Conservation (phyloP, 2,888 invertebrate genomes). For the Nomada fucata region DNA sequence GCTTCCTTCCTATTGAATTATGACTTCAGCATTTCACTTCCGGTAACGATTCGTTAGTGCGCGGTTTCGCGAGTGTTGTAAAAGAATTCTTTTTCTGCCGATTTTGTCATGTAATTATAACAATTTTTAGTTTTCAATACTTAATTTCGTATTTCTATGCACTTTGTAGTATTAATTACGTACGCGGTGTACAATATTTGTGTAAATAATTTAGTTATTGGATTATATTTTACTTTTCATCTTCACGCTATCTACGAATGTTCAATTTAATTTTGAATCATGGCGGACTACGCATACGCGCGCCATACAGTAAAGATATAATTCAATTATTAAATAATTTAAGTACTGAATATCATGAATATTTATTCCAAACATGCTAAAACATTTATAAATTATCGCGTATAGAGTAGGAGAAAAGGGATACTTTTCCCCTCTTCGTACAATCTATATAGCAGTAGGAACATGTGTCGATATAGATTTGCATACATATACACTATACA, state of each 20-base stretch:
- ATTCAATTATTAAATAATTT: too few relatives aligned
- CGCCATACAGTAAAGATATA: too few relatives aligned
- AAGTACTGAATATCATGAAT: too few relatives aligned
- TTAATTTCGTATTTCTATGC: not conserved
- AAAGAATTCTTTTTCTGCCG: not conserved
- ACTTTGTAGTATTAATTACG: not conserved
- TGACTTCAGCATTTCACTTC: not conserved
- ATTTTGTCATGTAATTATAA: conserved; percentile 20
- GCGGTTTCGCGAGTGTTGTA: not conserved
- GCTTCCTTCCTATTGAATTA: not conserved
- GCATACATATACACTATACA: conserved; percentile 9
- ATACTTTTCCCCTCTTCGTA: not conserved
- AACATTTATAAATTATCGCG: not conserved
- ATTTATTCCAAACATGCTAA: not conserved
- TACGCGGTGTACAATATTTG: not conserved
- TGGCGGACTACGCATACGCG: too few relatives aligned
- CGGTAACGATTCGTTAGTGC: not conserved
- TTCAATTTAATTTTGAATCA: too few relatives aligned
- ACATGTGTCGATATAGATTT: not conserved
- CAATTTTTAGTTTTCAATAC: not conserved
- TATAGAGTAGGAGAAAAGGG: not conserved
- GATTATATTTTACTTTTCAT: not conserved
- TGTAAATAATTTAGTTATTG: not conserved
- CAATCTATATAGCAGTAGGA: not conserved
- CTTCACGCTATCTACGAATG: not conserved